These are phyloP conservation scores for Ichneumoninae sp. DNA, from an alignment of 2,888 invertebrate species.

Conservation along the genomic window DNA sequence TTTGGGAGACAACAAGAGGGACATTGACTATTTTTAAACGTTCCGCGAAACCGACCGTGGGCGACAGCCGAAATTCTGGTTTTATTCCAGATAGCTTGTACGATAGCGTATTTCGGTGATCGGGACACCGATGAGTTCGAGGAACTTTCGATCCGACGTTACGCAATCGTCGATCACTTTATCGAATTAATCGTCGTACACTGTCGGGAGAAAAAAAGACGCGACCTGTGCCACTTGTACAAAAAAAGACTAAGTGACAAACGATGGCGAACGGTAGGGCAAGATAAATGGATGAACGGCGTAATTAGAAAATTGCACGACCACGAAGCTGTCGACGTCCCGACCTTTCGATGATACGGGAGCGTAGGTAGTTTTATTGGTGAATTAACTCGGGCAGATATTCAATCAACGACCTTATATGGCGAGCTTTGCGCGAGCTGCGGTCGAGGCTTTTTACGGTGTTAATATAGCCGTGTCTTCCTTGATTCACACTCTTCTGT, in stretches of 20 bases:
- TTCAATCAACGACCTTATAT: not conserved
- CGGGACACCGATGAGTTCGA: not conserved
- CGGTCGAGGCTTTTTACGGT: not conserved
- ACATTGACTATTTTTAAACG: conserved; percentile 45
- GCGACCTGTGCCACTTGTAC: not conserved
- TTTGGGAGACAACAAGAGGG: conserved; percentile 30
- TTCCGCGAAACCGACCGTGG: conserved; percentile 42
- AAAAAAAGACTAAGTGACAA: conserved; percentile 2
- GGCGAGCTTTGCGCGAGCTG: not conserved
- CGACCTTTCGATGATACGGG: conserved; percentile 12
- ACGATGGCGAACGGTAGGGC: not conserved
- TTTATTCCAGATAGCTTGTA: conserved; percentile 27
- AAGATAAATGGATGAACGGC: conserved; percentile 17
- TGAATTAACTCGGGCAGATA: conserved; percentile 24
- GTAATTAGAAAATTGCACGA: conserved; percentile 49
- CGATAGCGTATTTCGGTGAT: conserved; percentile 8
- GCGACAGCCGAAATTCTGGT: conserved; percentile 36
- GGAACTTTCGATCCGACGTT: conserved; percentile 8
- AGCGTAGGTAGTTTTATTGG: conserved; percentile 29
- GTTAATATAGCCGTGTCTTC: not conserved
- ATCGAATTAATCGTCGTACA: conserved; percentile 12
- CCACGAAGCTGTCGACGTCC: not conserved
- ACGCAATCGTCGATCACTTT: conserved; percentile 30
- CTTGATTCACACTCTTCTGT: not conserved
- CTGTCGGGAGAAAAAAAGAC: not conserved